Conservation (phyloP, 2,113 vertebrate species). For the Serilophus lunatus region DNA sequence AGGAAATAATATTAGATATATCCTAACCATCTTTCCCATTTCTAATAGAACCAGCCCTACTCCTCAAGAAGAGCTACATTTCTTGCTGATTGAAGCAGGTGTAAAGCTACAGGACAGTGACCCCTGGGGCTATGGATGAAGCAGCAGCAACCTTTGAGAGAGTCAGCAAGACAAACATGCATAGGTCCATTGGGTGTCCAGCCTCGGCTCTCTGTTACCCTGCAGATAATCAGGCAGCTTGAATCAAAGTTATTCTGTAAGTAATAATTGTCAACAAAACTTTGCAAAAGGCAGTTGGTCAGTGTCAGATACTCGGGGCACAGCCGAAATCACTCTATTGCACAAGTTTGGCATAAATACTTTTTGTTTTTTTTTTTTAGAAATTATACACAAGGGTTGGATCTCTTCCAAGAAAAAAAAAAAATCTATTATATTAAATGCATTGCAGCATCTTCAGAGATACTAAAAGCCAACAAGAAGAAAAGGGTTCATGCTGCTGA, state of each 20-base stretch:
- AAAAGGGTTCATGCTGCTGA: background rate
- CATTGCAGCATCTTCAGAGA: background rate
- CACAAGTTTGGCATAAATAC: background rate
- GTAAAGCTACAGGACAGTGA: background rate
- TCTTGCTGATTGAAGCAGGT: background rate
- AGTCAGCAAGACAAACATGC: background rate
- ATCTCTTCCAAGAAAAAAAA: background rate
- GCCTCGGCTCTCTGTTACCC: background rate
- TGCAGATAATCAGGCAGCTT: background rate
- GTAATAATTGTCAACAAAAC: background rate
- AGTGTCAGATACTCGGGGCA: background rate
- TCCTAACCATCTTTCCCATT: background rate
- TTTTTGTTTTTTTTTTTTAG: background rate
- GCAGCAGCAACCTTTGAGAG: background rate
- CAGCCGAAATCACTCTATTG: background rate
- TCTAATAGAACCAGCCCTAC: background rate
- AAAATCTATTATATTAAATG: background rate
- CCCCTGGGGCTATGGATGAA: background rate
- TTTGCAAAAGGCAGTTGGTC: background rate
- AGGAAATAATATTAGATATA: background rate
- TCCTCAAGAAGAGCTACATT: background rate
- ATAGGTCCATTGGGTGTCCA: background rate
- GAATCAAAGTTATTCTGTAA: background rate
- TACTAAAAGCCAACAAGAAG: background rate
- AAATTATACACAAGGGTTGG: background rate